Evolutionary conservation across 2,113 vertebrate species (phyloP).

Genomic region (Tragulus kanchil): DNA sequence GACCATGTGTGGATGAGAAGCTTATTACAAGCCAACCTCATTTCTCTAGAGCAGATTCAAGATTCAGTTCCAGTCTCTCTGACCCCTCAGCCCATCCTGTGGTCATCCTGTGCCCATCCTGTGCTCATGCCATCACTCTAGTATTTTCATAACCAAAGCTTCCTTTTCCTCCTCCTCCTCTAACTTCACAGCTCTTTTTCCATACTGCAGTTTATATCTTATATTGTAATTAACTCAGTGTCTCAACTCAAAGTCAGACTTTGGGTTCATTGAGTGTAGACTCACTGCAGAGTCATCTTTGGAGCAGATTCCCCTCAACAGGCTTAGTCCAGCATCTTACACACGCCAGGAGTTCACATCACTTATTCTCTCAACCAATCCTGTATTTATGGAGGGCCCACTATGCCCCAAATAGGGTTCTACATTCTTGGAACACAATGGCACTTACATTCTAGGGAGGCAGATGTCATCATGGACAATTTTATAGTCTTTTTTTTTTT

Average conservation of each 20-base stretch:
- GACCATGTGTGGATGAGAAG: not conserved
- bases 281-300: not conserved
- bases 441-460: not conserved
- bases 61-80: not conserved
- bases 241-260: not conserved
- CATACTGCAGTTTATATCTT: not conserved
- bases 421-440: not conserved
- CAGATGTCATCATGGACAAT: not conserved
- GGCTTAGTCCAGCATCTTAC: not conserved
- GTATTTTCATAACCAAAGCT: not conserved
- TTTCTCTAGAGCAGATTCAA: not conserved
- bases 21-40: not conserved
- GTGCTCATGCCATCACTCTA: not conserved
- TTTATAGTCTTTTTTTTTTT: not conserved
- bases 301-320: not conserved
- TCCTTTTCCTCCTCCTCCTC: not conserved
- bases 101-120: too few relatives aligned
- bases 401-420: not conserved
- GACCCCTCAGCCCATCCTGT: not conserved
- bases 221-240: not conserved
- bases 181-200: not conserved
- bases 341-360: not conserved
- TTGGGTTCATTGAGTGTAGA: not conserved
- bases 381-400: not conserved
- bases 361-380: not conserved